phyloP scores from a whole-genome alignment of 2,888 invertebrate genomes.

The Beris chalybata region DNA sequence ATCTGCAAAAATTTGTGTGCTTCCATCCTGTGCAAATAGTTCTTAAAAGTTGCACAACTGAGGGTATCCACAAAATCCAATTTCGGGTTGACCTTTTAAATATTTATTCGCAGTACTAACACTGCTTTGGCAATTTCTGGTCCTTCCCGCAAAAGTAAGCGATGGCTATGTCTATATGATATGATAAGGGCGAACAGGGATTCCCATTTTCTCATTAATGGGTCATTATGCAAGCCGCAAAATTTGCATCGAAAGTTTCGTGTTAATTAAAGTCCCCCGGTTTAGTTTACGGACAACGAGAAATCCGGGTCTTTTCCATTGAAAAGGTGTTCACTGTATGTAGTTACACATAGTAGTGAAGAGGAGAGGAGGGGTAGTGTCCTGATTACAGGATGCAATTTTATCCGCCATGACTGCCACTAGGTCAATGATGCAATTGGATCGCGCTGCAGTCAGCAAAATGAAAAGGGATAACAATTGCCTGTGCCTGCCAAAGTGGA shows the following conservation, averaged over 20 bases:
- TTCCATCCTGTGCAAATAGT: not conserved
- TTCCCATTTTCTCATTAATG: conserved; percentile 18
- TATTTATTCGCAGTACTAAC: conserved; percentile 18
- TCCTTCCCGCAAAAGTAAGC: no score
- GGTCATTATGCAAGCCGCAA: conserved; percentile 28
- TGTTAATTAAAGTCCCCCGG: conserved; percentile 27
- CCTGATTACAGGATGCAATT: no score
- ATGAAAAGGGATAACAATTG: conserved; percentile 1
- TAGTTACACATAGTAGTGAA: no score
- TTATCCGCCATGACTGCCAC: no score
- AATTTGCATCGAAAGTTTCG: conserved; percentile 28
- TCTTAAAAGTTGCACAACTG: not conserved
- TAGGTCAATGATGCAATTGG: no score
- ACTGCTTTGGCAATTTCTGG: no score
- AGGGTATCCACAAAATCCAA: conserved; percentile 8
- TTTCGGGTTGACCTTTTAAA: conserved; percentile 23
- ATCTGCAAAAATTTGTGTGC: not conserved
- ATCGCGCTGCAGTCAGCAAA: conserved; percentile 1
- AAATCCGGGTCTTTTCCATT: not conserved
- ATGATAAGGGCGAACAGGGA: not conserved
- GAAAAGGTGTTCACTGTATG: not conserved
- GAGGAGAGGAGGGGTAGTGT: no score
- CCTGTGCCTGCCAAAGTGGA: not conserved
- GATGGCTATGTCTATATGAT: not conserved
- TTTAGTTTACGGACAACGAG: conserved; percentile 31